Base-by-base conservation (phyloP, 2,888 invertebrate genomes). In the Petrolisthes manimaculis region DNA sequence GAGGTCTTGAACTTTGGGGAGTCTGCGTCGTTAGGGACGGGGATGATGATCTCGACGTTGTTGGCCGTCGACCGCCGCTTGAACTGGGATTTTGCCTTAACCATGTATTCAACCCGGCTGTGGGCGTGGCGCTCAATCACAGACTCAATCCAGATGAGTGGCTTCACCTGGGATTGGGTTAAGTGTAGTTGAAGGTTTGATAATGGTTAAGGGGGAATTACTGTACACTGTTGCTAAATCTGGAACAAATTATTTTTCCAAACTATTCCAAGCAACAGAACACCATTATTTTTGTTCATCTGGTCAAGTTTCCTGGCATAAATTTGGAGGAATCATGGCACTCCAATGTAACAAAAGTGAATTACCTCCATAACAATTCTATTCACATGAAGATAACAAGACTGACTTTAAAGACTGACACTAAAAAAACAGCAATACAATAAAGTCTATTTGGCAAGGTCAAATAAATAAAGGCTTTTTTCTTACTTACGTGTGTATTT, bases 1-100 rank as follows among this genome's bases (percentile, higher is more conserved):
- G 98, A 97, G 0, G 98, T 98, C 93, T 98, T 99, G 93, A 99
- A 99, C 93, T 99, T 99, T 0, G 99, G 99, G 2, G 99, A 98
- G 93, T 99, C 99, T 0, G 99, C 99, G 94, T 99, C 99, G 86
- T 96, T 96, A 54, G 98, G 98, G 79, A 98, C 98, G 0, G 98
- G 98, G 92, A 98, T 97, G 55, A 98, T 96, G 91, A 99, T 98
- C 94, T 99, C 99, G 77, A 99, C 99, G 94, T 99, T 99, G 93
- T 99, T 99, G 0, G 99, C 99, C 0, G 99, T 99, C 0, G 99
- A 99, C 81, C 99, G 95, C 67, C 99, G 95, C 93, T 99, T 99
- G 93, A 99, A 99, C 93, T 99, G 99, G 56, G 98, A 98, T 93
- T 99, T 98, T 0, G 99, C 99, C 94, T 99, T 99, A 87, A 99